Evolutionary conservation across 2,888 invertebrate species (phyloP).

Genomic region (Drosophila paucipuncta): DNA sequence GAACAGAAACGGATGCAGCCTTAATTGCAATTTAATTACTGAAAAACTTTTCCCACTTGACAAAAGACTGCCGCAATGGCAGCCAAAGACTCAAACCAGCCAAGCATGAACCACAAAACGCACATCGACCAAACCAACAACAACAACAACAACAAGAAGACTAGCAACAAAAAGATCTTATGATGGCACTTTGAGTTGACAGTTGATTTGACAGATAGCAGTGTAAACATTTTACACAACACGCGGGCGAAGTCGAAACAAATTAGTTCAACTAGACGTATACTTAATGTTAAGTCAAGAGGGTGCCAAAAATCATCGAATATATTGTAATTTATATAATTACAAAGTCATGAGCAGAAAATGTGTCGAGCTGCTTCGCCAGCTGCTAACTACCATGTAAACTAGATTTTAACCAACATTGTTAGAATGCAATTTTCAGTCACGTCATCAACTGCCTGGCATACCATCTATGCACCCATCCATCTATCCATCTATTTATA

Average conservation of each 20-base stretch:
- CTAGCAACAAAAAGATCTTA: constrained; percentile 39
- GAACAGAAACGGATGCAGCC: constrained; percentile 81
- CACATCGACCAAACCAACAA: constrained; percentile 19
- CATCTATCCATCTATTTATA: constrained; percentile 15
- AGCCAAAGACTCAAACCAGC: constrained; percentile 63
- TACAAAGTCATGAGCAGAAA: constrained; percentile 29
- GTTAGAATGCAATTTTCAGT: constrained; percentile 72
- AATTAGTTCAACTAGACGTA: constrained; percentile 84
- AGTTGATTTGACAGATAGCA: constrained; percentile 83
- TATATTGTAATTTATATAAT: constrained; percentile 25
- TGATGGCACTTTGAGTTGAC: constrained; percentile 76
- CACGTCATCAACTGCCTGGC: constrained; percentile 56
- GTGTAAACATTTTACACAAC: constrained; percentile 74
- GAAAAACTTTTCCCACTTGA: constrained; percentile 81
- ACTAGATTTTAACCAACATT: constrained; percentile 66
- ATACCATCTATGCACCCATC: constrained; percentile 9
- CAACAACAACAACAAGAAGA: constrained; percentile 45
- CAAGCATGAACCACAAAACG: constrained; percentile 75
- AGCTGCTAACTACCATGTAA: constrained; percentile 73
- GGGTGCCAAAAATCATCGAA: constrained; percentile 60
- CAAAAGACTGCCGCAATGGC: constrained; percentile 77
- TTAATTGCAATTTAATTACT: constrained; percentile 86
- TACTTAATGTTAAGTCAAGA: constrained; percentile 65
- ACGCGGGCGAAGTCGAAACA: constrained; percentile 71
- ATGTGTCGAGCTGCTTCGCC: constrained; percentile 27